These are phyloP conservation scores for Cheilosia impressa DNA, from an alignment of 2,888 invertebrate species.

Conservation along the genomic window DNA sequence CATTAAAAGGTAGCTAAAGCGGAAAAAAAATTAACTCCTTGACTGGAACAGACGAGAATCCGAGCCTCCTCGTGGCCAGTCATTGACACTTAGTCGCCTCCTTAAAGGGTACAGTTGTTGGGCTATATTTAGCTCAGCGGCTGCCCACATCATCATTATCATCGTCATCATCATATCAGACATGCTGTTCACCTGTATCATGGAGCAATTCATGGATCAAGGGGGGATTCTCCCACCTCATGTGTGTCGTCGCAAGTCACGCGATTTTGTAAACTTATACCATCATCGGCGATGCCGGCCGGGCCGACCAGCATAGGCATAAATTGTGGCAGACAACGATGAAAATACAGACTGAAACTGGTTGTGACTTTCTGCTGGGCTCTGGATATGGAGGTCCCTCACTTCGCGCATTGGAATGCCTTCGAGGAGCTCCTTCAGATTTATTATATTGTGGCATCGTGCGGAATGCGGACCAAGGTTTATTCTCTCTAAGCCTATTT, in stretches of 20 bases:
- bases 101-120: constrained; percentile 57
- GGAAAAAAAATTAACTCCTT: not conserved
- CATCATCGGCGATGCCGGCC: constrained; percentile 8
- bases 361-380: constrained; percentile 38
- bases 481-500: constrained; percentile 41
- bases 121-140: constrained; percentile 62
- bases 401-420: constrained; percentile 7
- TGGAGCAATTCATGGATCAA: constrained; percentile 11
- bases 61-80: constrained; percentile 61
- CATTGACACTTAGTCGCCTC: constrained; percentile 62
- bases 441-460: constrained; percentile 48
- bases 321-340: constrained; percentile 39
- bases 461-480: constrained; percentile 42
- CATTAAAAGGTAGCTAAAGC: constrained; percentile 23
- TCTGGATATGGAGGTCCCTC: not conserved
- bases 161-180: constrained; percentile 29
- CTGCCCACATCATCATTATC: constrained; percentile 50
- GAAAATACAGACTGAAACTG: constrained; percentile 45
- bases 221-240: constrained; percentile 30
- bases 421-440: constrained; percentile 48
- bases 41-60: constrained; percentile 37
- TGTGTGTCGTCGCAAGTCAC: constrained; percentile 49
- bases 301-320: not conserved
- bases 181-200: constrained; percentile 62
- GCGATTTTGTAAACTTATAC: constrained; percentile 61